Conservation (phyloP, 2,888 invertebrate genomes). For the Gymnocheta viridis region DNA sequence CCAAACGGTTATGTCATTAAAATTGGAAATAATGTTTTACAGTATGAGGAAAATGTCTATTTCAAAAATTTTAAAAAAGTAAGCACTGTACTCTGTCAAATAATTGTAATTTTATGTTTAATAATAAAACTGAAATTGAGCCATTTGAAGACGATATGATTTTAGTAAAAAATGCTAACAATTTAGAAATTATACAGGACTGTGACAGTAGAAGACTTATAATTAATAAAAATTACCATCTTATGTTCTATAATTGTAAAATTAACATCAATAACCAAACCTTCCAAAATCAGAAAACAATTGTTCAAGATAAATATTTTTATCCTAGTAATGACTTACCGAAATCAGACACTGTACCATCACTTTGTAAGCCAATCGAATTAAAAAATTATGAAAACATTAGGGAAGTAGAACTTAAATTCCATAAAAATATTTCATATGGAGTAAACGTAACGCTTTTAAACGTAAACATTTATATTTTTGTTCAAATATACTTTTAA, state of each 20-base stretch:
- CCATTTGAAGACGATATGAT: slow-evolving; percentile 9
- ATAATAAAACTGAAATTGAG: slow-evolving; percentile 1
- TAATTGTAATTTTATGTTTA: not conserved
- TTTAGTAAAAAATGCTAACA: slow-evolving; percentile 1
- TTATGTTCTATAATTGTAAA: not conserved
- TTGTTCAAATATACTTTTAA: too few relatives aligned
- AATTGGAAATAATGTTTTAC: slow-evolving; percentile 6
- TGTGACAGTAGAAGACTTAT: not conserved
- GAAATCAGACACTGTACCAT: slow-evolving; percentile 8
- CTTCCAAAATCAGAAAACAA: slow-evolving; percentile 52
- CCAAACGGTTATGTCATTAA: slow-evolving; percentile 6
- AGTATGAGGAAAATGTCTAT: slow-evolving; percentile 9
- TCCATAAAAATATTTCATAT: slow-evolving; percentile 41
- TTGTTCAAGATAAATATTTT: slow-evolving; percentile 9
- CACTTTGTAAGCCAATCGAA: slow-evolving; percentile 15
- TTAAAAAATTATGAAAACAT: slow-evolving; percentile 25
- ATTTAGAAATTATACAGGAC: slow-evolving; percentile 11
- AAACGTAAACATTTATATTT: too few relatives aligned
- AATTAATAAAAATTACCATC: not conserved
- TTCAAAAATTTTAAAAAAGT: slow-evolving; percentile 2
- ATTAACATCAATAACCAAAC: not conserved
- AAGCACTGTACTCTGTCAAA: not conserved
- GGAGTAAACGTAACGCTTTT: not conserved
- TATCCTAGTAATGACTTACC: slow-evolving; percentile 21
- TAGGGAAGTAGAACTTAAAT: slow-evolving; percentile 16